Base-by-base conservation (phyloP, 2,888 invertebrate genomes). In the Leptinotarsa haldemani region DNA sequence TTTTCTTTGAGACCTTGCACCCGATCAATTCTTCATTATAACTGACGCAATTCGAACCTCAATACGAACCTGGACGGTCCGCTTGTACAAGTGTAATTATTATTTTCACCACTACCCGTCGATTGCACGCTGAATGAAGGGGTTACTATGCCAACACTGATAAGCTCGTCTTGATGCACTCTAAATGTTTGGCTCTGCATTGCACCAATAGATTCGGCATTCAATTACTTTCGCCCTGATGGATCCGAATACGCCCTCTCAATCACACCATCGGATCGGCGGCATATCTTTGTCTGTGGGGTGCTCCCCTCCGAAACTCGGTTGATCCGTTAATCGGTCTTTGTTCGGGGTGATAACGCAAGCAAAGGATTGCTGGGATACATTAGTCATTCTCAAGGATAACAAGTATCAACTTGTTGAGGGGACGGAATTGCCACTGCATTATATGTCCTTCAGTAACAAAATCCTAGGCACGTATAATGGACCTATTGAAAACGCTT, bases 121-220 rank as follows among this genome's bases (percentile, higher is more conserved):
- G 18, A 52, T 18, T 3, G 56, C 22, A 20, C 20, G 56, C 22
- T 18, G 56, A 22, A 56, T 56, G 22, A 20, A 56, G 22, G 25
- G 30, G 61, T 61, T 30, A 61, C 61, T n/a, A 61, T 61, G 61
- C 15, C 61, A 61, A 61, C 61, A n/a, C 7, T n/a, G 25, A 61
- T 40, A 61, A 61, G 30, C 61, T 18, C 61, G 61, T 61, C 30
- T 61, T 61, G 3, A n/a, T 61, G 61, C 61, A 25, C 40, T 61
- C 30, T n/a, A n/a, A 61, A 40, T 61, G n/a, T 30, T 61, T 40
- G 40, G 61, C 61, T n/a, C 40, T 61, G 61, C 61, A 40, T 40
- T 61, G 61, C 61, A 61, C 40, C 61, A 40, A 61, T 18, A 40
- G 16, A 61, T 30, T 30, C 18, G 61, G 16, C 30, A 61, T 61